phyloP scores from a whole-genome alignment of 1,140 invertebrate species.

The Trichogramma pretiosum region DNA sequence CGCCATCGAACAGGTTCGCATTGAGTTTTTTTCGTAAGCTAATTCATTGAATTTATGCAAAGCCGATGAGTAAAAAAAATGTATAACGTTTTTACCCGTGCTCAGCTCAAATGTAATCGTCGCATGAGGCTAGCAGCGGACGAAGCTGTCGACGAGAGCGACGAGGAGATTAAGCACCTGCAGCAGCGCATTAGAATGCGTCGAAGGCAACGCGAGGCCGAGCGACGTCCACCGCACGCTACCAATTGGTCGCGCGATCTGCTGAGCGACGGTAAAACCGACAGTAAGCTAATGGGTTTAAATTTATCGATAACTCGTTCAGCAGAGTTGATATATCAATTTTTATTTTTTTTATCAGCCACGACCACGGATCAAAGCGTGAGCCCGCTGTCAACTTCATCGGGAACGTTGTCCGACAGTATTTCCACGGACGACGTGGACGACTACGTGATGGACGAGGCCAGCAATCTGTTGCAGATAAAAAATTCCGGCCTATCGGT shows the following conservation, averaged over 20 bases:
- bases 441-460: constrained; percentile 46
- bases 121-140: constrained; percentile 37
- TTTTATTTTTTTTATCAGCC: constrained; percentile 22
- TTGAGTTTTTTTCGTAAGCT: no score
- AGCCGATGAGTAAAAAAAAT: no score
- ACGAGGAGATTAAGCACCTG: constrained; percentile 59
- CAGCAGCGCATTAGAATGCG: constrained; percentile 57
- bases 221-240: constrained; percentile 24
- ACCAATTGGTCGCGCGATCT: constrained; percentile 28
- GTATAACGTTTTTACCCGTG: no score
- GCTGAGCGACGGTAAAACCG: constrained; percentile 49
- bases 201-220: constrained; percentile 48
- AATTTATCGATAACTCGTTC: constrained; percentile 6
- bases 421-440: constrained; percentile 49
- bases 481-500: constrained; percentile 47
- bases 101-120: constrained; percentile 44
- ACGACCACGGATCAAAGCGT: constrained; percentile 48
- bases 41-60: no score
- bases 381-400: constrained; percentile 47
- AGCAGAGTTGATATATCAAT: not conserved
- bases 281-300: constrained; percentile 42
- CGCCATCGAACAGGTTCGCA: constrained; percentile 65
- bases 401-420: constrained; percentile 41
- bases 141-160: constrained; percentile 53
- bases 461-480: constrained; percentile 38